Evolutionary conservation across 2,113 vertebrate species (phyloP).

Genomic region (Sapayoa aenigma): DNA sequence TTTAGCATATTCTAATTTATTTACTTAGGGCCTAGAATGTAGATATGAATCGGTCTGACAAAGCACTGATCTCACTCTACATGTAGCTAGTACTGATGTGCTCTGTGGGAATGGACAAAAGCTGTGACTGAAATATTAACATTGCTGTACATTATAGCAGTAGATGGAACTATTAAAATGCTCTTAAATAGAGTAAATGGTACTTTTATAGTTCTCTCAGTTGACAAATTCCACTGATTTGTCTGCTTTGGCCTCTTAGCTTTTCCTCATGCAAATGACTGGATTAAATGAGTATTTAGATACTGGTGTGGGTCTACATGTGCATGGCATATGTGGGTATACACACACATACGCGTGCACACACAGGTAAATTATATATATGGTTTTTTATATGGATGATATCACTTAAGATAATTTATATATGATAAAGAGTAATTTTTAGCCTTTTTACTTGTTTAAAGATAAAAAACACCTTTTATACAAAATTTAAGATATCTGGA

Average conservation of each 20-base stretch:
- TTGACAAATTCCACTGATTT: slow-evolving; percentile 54
- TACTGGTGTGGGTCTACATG: slow-evolving; percentile 30
- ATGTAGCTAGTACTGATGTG: slow-evolving; percentile 68
- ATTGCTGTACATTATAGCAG: slow-evolving; percentile 59
- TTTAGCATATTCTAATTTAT: slow-evolving; percentile 81
- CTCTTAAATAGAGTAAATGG: slow-evolving; percentile 40
- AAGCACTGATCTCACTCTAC: slow-evolving; percentile 81
- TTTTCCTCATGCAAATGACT: slow-evolving; percentile 51
- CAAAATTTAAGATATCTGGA: not conserved
- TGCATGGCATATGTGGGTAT: not conserved
- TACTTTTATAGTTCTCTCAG: slow-evolving; percentile 40
- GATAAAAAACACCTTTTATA: not conserved
- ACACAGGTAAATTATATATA: not conserved
- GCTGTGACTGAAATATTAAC: slow-evolving; percentile 50
- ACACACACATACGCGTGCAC: not conserved
- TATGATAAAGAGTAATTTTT: slow-evolving; percentile 34
- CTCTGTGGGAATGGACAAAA: slow-evolving; percentile 55
- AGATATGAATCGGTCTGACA: slow-evolving; percentile 59
- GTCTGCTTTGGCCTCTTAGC: slow-evolving; percentile 30
- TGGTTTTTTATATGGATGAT: not conserved
- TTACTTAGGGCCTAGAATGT: slow-evolving; percentile 78
- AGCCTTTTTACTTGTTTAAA: slow-evolving; percentile 27
- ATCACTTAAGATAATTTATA: slow-evolving; percentile 61
- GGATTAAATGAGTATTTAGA: slow-evolving; percentile 60
- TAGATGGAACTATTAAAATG: slow-evolving; percentile 7